phyloP scores from a whole-genome alignment of 2,113 vertebrate genomes.

The Maccullochella peelii region DNA sequence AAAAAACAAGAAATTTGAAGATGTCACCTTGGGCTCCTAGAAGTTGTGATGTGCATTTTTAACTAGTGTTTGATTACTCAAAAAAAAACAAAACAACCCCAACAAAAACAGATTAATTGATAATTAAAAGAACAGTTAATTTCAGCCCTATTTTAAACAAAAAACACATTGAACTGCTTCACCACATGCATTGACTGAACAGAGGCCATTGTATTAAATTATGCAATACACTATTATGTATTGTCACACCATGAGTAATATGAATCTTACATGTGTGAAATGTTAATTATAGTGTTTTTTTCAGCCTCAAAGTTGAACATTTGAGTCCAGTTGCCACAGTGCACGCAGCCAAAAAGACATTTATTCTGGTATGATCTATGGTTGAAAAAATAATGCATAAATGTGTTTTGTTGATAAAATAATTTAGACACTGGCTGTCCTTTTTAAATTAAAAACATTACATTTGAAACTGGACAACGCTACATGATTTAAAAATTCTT shows the following conservation, averaged over 20 bases:
- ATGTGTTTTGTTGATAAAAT: background rate
- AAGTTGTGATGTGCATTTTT: background rate
- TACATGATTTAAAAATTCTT: background rate
- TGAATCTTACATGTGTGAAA: background rate
- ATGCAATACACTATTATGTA: background rate
- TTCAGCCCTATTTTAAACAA: background rate
- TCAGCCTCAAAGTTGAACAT: background rate
- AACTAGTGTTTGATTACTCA: too few species aligned
- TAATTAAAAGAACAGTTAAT: background rate
- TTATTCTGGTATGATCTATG: background rate
- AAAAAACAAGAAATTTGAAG: background rate
- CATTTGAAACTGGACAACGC: background rate
- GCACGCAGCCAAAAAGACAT: background rate
- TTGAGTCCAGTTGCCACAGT: background rate
- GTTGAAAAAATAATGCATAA: background rate
- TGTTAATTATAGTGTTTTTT: background rate
- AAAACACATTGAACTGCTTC: background rate
- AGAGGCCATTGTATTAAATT: background rate
- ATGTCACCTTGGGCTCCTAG: background rate
- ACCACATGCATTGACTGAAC: constrained; percentile 1
- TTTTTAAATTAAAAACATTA: background rate
- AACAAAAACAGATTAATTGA: too few species aligned
- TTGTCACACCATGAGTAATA: background rate
- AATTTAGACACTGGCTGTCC: background rate
- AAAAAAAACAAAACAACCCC: too few species aligned